phyloP scores from a whole-genome alignment of 2,888 invertebrate species.

The Crocallis elinguaria region DNA sequence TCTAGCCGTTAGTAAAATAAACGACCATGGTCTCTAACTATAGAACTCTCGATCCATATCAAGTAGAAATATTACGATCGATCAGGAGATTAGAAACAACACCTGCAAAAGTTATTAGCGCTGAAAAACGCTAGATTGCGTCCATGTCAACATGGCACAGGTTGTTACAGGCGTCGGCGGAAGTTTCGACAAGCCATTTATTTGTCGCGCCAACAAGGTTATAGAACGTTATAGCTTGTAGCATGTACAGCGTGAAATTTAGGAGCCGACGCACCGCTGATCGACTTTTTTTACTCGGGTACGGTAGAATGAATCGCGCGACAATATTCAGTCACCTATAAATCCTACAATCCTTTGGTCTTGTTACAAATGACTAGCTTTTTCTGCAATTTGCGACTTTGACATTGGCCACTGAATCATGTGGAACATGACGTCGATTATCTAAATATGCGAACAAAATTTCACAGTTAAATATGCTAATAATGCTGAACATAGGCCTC shows the following conservation, averaged over 20 bases:
- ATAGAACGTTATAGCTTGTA: constrained; percentile 17
- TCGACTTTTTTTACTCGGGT: not conserved
- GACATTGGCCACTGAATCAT: not conserved
- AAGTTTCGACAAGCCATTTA: constrained; percentile 30
- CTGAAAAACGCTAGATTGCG: constrained; percentile 20
- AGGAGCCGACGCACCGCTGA: not conserved
- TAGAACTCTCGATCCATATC: not conserved
- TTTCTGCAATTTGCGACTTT: not conserved
- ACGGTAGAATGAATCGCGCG: constrained; percentile 2
- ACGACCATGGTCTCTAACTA: too few species aligned
- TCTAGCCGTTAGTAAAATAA: too few species aligned
- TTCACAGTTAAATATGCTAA: too few species aligned
- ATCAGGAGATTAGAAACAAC: not conserved
- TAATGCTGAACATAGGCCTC: too few species aligned
- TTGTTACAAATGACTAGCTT: constrained; percentile 5
- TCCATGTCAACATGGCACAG: constrained; percentile 13
- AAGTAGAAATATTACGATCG: not conserved
- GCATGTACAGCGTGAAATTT: constrained; percentile 8
- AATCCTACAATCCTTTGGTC: constrained; percentile 5
- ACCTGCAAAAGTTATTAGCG: constrained; percentile 13
- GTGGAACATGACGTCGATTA: too few species aligned
- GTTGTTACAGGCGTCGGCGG: constrained; percentile 20
- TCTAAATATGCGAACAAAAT: too few species aligned
- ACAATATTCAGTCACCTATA: constrained; percentile 6
- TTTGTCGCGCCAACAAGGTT: constrained; percentile 22